These are phyloP conservation scores for Gymnocypris eckloni DNA, from an alignment of 2,797 vertebrate species.

Conservation along the genomic window DNA sequence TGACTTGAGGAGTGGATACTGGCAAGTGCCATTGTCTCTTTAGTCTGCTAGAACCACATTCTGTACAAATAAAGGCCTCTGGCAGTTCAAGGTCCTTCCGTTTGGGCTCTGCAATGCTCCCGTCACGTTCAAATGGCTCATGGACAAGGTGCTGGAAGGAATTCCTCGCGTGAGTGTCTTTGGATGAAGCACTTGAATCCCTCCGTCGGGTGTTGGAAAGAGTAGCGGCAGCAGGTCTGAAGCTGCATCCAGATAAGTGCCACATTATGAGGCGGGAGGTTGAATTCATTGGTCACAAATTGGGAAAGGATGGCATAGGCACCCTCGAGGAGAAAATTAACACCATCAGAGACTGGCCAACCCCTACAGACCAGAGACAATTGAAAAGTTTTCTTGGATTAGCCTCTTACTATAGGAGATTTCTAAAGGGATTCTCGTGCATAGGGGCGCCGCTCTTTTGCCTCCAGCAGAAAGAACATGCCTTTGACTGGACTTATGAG, in stretches of 20 bases:
- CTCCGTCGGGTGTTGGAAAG: background rate
- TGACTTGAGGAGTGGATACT: background rate
- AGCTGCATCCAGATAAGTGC: background rate
- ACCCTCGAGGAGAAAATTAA: background rate
- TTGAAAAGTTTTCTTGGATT: background rate
- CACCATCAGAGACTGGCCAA: background rate
- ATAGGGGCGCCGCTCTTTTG: background rate
- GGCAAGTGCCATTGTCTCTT: background rate
- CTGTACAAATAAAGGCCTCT: background rate
- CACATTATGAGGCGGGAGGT: background rate
- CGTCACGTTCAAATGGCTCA: slow-evolving; percentile 2
- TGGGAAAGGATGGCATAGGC: background rate
- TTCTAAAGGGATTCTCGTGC: background rate
- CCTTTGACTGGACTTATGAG: background rate
- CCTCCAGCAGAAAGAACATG: background rate
- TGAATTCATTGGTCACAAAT: background rate
- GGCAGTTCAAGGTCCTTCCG: background rate
- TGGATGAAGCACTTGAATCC: background rate
- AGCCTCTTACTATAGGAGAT: background rate
- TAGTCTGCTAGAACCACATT: background rate
- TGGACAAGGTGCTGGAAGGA: slow-evolving; percentile 8
- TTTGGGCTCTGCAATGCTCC: background rate
- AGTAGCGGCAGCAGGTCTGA: background rate
- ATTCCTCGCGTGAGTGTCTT: background rate
- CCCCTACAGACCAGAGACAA: background rate